Conservation (phyloP, 2,797 vertebrate genomes). For the Poecilia gillii region DNA sequence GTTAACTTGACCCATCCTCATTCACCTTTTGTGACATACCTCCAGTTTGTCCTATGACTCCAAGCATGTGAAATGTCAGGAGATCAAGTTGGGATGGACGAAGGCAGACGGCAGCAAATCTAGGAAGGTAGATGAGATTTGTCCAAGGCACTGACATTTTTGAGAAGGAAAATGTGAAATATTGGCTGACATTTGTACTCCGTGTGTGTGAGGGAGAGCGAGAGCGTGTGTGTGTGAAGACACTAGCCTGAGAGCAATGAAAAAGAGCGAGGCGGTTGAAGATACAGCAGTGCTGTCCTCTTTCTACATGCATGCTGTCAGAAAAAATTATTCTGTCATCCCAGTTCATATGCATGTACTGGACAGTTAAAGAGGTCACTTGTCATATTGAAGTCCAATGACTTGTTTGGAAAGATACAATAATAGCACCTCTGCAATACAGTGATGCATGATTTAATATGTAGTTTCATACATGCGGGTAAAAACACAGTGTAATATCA, state of each 20-base stretch:
- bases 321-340: constrained; percentile 4
- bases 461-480: background rate
- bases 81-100: constrained; percentile 41
- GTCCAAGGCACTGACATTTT: constrained; percentile 72
- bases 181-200: constrained; percentile 71
- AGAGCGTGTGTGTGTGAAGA: constrained; percentile 16
- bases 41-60: constrained; percentile 47
- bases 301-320: constrained; percentile 25
- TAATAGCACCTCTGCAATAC: background rate
- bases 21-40: constrained; percentile 41
- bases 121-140: constrained; percentile 41
- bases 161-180: constrained; percentile 65
- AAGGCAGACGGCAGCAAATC: constrained; percentile 35
- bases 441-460: background rate
- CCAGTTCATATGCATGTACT: constrained; percentile 8
- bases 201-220: constrained; percentile 6
- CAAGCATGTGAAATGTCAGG: constrained; percentile 64
- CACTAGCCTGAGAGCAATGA: constrained; percentile 41
- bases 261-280: constrained; percentile 28
- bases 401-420: background rate
- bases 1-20: background rate
- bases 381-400: background rate
- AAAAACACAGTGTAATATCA: background rate
- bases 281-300: constrained; percentile 36
- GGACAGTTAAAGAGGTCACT: constrained; percentile 40